Evolutionary conservation across 2,113 vertebrate species (phyloP).

Genomic region (Mirza zaza): DNA sequence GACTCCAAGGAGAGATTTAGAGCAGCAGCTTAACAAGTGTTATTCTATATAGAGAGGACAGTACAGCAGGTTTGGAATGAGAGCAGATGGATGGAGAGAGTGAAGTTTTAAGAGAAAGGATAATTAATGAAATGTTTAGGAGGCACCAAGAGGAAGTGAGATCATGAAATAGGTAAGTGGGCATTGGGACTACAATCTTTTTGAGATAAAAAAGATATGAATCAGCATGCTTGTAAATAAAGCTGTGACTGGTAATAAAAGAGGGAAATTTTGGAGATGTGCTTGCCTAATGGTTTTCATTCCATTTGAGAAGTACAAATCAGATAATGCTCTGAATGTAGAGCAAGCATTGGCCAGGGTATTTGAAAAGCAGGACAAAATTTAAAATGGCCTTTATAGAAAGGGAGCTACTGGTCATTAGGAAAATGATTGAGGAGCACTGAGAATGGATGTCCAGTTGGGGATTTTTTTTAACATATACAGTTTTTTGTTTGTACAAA

Average conservation of each 20-base stretch:
- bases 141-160: background rate
- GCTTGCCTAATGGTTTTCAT: background rate
- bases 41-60: background rate
- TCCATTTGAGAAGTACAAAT: background rate
- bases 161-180: background rate
- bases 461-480: background rate
- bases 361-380: background rate
- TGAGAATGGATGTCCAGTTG: background rate
- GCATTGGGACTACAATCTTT: background rate
- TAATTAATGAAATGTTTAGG: background rate
- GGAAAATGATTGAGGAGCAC: background rate
- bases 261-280: background rate
- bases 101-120: background rate
- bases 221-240: background rate
- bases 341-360: background rate
- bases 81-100: background rate
- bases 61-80: background rate
- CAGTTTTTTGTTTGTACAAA: too few species aligned
- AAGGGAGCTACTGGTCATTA: background rate
- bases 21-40: background rate
- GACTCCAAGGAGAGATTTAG: background rate
- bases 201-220: background rate
- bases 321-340: background rate
- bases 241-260: background rate
- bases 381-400: background rate